Percentiles rank a stretch among this genome's conserved stretches.
phyloP scores from a whole-genome alignment of 2,113 vertebrate genomes.

The Cairina moschata region DNA sequence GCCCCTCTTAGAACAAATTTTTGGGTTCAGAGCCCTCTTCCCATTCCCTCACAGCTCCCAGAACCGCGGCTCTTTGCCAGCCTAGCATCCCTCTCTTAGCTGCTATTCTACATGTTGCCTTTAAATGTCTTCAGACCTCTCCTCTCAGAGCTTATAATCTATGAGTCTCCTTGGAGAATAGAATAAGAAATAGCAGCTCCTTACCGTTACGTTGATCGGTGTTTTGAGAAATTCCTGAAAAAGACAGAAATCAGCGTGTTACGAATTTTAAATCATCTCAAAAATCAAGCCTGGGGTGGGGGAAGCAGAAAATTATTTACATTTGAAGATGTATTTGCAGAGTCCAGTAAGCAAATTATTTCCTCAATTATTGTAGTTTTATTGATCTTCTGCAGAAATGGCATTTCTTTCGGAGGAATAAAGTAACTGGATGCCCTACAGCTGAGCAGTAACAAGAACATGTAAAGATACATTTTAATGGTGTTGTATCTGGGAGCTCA shows the following conservation, averaged over 20 bases:
- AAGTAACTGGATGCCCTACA: not conserved
- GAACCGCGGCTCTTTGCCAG: not conserved
- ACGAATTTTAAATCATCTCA: not conserved
- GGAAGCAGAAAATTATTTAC: not conserved
- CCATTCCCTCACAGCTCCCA: too few species aligned
- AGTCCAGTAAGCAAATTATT: not conserved
- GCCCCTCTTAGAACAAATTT: not conserved
- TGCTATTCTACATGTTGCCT: not conserved
- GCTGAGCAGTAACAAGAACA: not conserved
- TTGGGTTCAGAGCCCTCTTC: not conserved
- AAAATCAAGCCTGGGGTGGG: not conserved
- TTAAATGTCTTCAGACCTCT: not conserved
- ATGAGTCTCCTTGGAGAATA: not conserved
- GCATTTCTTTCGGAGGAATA: not conserved
- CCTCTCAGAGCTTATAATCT: not conserved
- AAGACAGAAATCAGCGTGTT: not conserved
- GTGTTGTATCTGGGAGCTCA: not conserved
- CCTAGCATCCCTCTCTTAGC: not conserved
- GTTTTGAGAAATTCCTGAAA: fast-evolving
- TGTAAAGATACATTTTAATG: not conserved
- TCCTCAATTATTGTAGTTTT: not conserved
- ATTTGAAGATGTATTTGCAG: fast-evolving
- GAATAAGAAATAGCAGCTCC: not conserved
- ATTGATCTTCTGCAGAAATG: not conserved
- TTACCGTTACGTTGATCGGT: not conserved